Evolutionary conservation across 2,113 vertebrate species (phyloP).

Genomic region (Oreocharis arfaki): DNA sequence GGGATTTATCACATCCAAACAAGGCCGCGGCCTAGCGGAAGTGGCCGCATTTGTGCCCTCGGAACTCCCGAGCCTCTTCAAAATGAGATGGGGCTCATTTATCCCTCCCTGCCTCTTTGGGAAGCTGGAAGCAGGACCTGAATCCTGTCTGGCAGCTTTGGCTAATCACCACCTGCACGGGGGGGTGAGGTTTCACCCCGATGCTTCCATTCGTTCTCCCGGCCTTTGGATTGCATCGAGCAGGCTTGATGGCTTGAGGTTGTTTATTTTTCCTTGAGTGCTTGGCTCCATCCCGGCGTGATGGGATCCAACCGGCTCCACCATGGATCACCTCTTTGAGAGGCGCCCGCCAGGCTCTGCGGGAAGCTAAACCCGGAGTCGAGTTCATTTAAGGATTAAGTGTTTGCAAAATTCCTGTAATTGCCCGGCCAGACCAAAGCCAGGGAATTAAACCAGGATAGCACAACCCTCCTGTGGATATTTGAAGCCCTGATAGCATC

Average conservation of each 20-base stretch:
- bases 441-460: neutral
- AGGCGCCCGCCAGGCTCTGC: neutral
- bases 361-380: neutral
- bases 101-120: neutral
- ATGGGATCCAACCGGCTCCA: neutral
- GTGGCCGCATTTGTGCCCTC: neutral
- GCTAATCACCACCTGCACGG: neutral
- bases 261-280: neutral
- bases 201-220: neutral
- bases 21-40: neutral
- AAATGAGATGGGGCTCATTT: neutral
- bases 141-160: neutral
- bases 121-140: too few species aligned
- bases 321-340: neutral
- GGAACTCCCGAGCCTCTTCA: neutral
- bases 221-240: accelerated
- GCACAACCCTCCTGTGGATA: neutral
- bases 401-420: neutral
- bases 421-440: neutral
- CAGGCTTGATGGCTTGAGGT: neutral
- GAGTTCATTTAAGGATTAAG: neutral
- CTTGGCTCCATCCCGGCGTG: accelerated
- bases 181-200: neutral
- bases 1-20: too few species aligned
- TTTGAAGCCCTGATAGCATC: neutral